Percentiles rank a stretch among this genome's conserved stretches.
These are phyloP conservation scores for Halcyon smyrnensis DNA, from an alignment of 2,797 vertebrate genomes.

Conservation along the genomic window DNA sequence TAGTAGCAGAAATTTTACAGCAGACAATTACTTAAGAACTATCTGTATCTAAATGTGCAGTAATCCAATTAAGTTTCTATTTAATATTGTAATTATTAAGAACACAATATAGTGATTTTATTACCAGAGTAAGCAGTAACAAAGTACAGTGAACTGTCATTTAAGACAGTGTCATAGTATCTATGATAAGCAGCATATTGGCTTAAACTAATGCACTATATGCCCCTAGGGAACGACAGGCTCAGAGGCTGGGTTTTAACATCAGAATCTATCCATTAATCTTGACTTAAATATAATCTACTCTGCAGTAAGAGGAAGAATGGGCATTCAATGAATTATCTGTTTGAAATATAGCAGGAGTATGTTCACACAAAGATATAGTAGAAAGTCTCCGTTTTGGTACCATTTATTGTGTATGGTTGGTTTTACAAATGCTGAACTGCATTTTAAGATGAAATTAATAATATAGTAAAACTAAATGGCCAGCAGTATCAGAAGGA, in stretches of 20 bases:
- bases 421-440: conserved; percentile 3
- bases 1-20: conserved; percentile 80
- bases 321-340: conserved; percentile 82
- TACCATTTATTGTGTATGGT: neutral
- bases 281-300: conserved; percentile 91
- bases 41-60: conserved; percentile 90
- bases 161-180: conserved; percentile 83
- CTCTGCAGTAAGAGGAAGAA: conserved; percentile 82
- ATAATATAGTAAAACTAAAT: neutral
- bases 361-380: conserved; percentile 69
- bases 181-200: conserved; percentile 84
- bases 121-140: conserved; percentile 84
- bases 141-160: conserved; percentile 83
- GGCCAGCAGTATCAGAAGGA: conserved; percentile 2
- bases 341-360: conserved; percentile 77
- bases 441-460: neutral
- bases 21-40: conserved; percentile 86
- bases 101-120: conserved; percentile 93
- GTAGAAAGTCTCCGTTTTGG: conserved; percentile 38
- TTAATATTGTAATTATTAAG: conserved; percentile 93
- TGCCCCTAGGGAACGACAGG: conserved; percentile 82
- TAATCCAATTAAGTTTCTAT: conserved; percentile 94
- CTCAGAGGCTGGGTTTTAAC: conserved; percentile 82
- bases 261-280: conserved; percentile 90
- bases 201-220: conserved; percentile 91